A percentile compares a stretch with the other conserved stretches of the same genome.
Conservation (phyloP, 2,797 vertebrate species). For the Phoebastria nigripes region DNA sequence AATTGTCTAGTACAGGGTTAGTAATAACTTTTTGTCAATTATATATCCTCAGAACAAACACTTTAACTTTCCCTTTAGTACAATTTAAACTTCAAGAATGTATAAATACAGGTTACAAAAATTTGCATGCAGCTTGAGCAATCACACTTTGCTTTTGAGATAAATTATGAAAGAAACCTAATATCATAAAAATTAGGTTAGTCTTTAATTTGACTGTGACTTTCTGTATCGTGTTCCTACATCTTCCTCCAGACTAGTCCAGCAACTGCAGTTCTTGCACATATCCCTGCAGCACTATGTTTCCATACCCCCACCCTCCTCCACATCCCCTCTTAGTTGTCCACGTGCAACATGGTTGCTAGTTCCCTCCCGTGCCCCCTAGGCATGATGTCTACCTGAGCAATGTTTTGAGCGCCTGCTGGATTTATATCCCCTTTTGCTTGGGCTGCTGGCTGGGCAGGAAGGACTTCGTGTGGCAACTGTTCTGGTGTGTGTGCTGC, state of each 20-base stretch:
- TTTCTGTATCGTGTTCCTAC: rapidly evolving
- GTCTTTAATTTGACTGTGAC: neutral
- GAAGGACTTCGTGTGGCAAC: neutral
- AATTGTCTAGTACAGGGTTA: neutral
- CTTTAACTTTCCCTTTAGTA: neutral
- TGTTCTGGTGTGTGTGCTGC: neutral
- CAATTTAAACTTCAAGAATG: neutral
- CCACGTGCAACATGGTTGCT: neutral
- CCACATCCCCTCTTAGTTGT: neutral
- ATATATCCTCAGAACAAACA: neutral
- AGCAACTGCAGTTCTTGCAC: neutral
- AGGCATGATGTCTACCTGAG: neutral
- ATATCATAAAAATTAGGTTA: neutral
- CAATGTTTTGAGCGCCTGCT: neutral
- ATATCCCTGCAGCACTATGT: neutral
- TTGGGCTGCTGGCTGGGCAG: neutral
- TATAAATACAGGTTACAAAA: neutral
- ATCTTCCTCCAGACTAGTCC: neutral
- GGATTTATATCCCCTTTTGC: neutral
- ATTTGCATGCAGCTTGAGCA: neutral
- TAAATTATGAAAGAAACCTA: neutral
- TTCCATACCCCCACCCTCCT: neutral
- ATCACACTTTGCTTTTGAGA: neutral
- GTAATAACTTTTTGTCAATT: neutral
- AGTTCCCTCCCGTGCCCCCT: neutral